phyloP scores from a whole-genome alignment of 92 coral and sea anemone species.

The Parazoanthus darwini region DNA sequence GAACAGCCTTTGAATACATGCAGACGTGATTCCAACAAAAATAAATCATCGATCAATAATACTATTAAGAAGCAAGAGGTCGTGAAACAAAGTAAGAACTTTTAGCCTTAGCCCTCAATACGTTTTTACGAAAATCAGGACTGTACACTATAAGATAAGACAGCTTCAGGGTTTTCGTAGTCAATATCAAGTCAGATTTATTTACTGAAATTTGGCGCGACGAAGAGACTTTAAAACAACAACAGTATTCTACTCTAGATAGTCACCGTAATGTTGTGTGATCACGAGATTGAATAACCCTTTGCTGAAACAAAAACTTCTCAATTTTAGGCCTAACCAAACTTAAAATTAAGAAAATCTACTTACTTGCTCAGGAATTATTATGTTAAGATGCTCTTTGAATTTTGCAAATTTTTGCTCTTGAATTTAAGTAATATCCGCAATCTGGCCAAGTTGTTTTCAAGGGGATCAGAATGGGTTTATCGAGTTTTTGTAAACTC shows the following conservation, averaged over 20 bases:
- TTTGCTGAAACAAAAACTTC: background rate
- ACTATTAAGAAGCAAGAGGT: too few species aligned
- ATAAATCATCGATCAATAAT: too few species aligned
- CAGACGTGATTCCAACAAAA: too few species aligned
- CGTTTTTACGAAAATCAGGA: too few species aligned
- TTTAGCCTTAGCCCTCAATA: too few species aligned
- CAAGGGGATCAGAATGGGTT: background rate
- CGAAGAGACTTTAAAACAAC: background rate
- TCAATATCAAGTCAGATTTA: background rate
- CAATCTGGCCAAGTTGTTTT: background rate
- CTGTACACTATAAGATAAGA: background rate
- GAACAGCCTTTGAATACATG: too few species aligned
- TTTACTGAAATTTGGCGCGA: background rate
- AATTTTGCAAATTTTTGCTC: background rate
- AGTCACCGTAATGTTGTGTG: background rate
- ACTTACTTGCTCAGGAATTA: background rate
- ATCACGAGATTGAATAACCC: background rate
- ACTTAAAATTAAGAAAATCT: background rate
- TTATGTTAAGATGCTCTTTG: background rate
- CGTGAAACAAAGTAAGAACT: too few species aligned
- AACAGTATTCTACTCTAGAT: background rate
- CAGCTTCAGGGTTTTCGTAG: background rate
- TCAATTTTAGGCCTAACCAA: background rate
- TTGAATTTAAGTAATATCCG: background rate
- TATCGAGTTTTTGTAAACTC: background rate